Conservation (phyloP, 2,888 invertebrate species). For the Auanema freiburgensis region DNA sequence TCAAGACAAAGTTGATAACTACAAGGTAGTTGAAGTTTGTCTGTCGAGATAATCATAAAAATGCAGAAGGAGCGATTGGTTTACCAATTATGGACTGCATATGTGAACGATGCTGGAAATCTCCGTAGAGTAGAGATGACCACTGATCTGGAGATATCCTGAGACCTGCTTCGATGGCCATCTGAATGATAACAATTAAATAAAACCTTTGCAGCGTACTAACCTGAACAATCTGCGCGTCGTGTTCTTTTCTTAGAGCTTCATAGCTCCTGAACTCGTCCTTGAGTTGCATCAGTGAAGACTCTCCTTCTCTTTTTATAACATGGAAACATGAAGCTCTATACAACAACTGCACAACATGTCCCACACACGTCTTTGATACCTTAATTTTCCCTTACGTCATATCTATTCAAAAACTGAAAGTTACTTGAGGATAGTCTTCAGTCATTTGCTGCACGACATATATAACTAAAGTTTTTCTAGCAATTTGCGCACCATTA, state of each 20-base stretch:
- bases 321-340: slow-evolving; percentile 97
- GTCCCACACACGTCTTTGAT: slow-evolving; percentile 97
- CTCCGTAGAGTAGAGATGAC: slow-evolving; percentile 93
- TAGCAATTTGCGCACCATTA: slow-evolving; percentile 70
- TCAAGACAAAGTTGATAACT: slow-evolving; percentile 23
- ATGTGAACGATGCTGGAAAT: slow-evolving; percentile 90
- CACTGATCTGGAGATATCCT: slow-evolving; percentile 97
- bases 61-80: too few species aligned
- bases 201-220: background rate
- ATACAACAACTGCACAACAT: slow-evolving; percentile 95
- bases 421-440: slow-evolving; percentile 73
- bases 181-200: slow-evolving; percentile 66
- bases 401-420: background rate
- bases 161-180: slow-evolving; percentile 93
- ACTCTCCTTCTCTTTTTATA: slow-evolving; percentile 80
- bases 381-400: slow-evolving; percentile 69
- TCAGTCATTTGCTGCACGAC: slow-evolving; percentile 89
- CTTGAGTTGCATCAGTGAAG: slow-evolving; percentile 86
- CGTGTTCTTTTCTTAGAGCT: slow-evolving; percentile 87
- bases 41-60: slow-evolving; percentile 23
- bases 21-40: slow-evolving; percentile 36
- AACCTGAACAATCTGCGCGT: slow-evolving; percentile 84
- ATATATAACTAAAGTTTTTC: slow-evolving; percentile 84
- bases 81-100: slow-evolving; percentile 79
- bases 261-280: slow-evolving; percentile 76